Conservation (phyloP, 2,113 vertebrate genomes). For the Gyps fulvus region DNA sequence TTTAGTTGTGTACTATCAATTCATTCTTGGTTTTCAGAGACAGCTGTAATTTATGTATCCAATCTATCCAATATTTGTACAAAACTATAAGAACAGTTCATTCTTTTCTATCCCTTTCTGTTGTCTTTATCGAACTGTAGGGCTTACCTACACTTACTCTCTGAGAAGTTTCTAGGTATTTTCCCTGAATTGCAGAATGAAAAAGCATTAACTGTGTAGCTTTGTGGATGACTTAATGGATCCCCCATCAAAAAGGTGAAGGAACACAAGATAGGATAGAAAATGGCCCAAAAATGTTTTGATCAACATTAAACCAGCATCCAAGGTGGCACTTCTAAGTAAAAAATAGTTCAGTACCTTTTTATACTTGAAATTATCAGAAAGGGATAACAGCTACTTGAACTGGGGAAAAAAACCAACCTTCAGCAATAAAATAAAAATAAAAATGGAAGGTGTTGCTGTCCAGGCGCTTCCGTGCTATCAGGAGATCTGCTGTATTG, state of each 20-base stretch:
- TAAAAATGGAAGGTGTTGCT: neutral
- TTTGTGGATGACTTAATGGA: neutral
- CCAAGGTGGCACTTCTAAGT: neutral
- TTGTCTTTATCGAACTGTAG: neutral
- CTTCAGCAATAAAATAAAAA: neutral
- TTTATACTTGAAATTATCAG: neutral
- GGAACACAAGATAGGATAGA: neutral
- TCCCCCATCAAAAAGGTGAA: neutral
- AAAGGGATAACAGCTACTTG: neutral
- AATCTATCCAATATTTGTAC: neutral
- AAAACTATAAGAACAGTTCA: neutral
- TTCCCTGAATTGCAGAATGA: neutral
- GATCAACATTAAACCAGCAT: neutral
- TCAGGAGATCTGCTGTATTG: neutral
- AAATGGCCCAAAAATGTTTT: neutral
- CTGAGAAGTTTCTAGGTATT: neutral
- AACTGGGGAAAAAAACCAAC: rapidly evolving
- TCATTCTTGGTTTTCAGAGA: neutral
- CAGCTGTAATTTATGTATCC: neutral
- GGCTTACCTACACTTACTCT: neutral
- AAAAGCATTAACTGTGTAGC: neutral
- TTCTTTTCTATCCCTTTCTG: neutral
- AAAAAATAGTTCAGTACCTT: neutral
- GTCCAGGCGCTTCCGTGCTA: neutral
- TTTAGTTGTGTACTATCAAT: neutral